These are phyloP conservation scores for Escarpia spicata DNA, from an alignment of 2,888 invertebrate species.

Conservation along the genomic window DNA sequence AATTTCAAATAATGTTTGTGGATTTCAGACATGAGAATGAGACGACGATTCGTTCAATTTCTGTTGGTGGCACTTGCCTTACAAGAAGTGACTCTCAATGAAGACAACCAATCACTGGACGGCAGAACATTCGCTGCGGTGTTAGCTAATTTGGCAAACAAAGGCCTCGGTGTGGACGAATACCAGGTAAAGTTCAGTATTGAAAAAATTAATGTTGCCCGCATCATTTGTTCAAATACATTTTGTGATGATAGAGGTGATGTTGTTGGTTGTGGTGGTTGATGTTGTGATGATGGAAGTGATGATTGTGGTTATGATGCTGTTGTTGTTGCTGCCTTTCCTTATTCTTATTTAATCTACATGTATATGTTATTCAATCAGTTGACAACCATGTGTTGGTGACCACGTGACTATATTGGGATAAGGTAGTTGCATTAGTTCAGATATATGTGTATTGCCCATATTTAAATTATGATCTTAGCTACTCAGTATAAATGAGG, in stretches of 20 bases:
- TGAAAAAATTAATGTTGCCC: too few relatives aligned
- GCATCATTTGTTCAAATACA: too few relatives aligned
- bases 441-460: background rate
- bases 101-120: background rate
- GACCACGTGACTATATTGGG: background rate
- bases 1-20: background rate
- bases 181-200: background rate
- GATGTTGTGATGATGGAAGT: too few relatives aligned
- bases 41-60: background rate
- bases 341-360: too few relatives aligned
- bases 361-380: too few relatives aligned
- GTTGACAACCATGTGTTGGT: too few relatives aligned
- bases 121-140: background rate
- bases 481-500: background rate
- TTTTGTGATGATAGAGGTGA: too few relatives aligned
- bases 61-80: background rate
- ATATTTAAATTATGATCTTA: background rate
- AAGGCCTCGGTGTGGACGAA: background rate
- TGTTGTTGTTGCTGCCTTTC: too few relatives aligned
- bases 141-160: background rate
- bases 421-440: background rate
- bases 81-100: background rate
- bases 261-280: too few relatives aligned
- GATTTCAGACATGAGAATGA: background rate
- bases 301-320: too few relatives aligned